Evolutionary conservation across 2,888 invertebrate genomes (phyloP).

Genomic region (Clepsis dumicolana): DNA sequence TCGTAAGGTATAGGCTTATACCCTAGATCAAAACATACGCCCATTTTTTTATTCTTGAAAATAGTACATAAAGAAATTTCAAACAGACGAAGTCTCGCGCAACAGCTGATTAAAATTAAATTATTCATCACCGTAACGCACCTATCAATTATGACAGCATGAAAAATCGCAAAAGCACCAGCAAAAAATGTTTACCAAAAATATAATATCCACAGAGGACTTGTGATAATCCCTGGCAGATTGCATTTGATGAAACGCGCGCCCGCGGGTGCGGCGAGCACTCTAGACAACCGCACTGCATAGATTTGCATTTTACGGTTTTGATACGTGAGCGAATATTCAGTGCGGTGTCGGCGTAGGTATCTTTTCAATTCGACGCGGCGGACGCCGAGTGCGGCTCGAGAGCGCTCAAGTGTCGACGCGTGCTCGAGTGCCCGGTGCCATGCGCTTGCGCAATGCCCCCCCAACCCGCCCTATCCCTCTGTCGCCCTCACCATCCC

Average conservation of each 20-base stretch:
- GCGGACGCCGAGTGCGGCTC: slow-evolving; percentile 77
- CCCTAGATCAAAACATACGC: no score
- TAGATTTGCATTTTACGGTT: slow-evolving; percentile 86
- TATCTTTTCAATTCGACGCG: slow-evolving; percentile 84
- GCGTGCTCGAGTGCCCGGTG: slow-evolving; percentile 79
- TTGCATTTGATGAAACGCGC: slow-evolving; percentile 80
- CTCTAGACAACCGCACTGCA: slow-evolving; percentile 82
- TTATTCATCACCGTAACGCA: not conserved
- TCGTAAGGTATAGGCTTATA: no score
- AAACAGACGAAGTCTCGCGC: no score
- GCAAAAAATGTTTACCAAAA: slow-evolving; percentile 37
- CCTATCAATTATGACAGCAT: slow-evolving; percentile 5
- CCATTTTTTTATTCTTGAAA: no score
- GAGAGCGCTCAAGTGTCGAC: slow-evolving; percentile 78
- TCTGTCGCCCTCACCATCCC: slow-evolving; percentile 47
- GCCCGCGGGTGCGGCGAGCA: slow-evolving; percentile 66
- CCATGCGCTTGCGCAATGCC: slow-evolving; percentile 76
- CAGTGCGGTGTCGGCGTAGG: slow-evolving; percentile 81
- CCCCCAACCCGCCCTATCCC: slow-evolving; percentile 47
- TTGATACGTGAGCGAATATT: slow-evolving; percentile 85
- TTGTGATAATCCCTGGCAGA: slow-evolving; percentile 74
- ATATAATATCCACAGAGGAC: slow-evolving; percentile 17
- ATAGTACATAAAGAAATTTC: no score
- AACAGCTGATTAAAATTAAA: no score
- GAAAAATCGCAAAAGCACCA: not conserved